These are phyloP conservation scores for Coenonympha arcania DNA, from an alignment of 2,888 invertebrate genomes.

Conservation along the genomic window DNA sequence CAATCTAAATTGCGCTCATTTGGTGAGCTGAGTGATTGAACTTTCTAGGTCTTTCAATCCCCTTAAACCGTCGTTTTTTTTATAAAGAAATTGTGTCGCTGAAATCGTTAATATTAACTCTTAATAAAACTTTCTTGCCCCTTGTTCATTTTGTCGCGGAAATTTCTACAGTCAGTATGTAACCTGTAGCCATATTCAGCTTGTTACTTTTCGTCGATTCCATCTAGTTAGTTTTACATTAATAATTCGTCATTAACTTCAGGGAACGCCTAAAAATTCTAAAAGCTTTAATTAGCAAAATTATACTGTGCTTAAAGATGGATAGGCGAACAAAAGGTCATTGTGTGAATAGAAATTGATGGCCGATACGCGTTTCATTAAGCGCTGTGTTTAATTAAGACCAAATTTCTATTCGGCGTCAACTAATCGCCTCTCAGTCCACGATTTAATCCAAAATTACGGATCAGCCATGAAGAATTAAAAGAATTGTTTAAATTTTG, in stretches of 20 bases:
- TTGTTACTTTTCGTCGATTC: too few species aligned
- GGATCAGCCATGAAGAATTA: too few species aligned
- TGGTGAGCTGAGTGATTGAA: not conserved
- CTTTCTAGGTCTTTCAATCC: not conserved
- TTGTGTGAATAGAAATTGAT: constrained; percentile 28
- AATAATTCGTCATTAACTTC: not conserved
- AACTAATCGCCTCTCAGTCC: constrained; percentile 27
- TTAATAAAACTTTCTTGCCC: too few species aligned
- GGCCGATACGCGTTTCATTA: constrained; percentile 23
- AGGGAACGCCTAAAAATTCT: not conserved
- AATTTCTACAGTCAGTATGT: too few species aligned
- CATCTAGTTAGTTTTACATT: not conserved
- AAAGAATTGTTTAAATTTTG: too few species aligned
- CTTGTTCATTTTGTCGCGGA: too few species aligned
- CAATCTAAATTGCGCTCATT: too few species aligned
- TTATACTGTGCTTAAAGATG: constrained; percentile 4
- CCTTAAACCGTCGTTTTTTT: not conserved
- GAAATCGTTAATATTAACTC: too few species aligned
- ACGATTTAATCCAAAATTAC: not conserved
- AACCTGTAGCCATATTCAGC: too few species aligned
- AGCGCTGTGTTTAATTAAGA: constrained; percentile 20
- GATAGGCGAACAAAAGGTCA: constrained; percentile 21
- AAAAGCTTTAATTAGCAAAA: not conserved
- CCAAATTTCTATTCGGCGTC: constrained; percentile 15
- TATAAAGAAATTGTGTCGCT: too few species aligned